A percentile compares a stretch with the other conserved stretches of the same genome.
These are phyloP conservation scores for Pomacea maculata DNA, from an alignment of 1,140 invertebrate species.

Conservation along the genomic window DNA sequence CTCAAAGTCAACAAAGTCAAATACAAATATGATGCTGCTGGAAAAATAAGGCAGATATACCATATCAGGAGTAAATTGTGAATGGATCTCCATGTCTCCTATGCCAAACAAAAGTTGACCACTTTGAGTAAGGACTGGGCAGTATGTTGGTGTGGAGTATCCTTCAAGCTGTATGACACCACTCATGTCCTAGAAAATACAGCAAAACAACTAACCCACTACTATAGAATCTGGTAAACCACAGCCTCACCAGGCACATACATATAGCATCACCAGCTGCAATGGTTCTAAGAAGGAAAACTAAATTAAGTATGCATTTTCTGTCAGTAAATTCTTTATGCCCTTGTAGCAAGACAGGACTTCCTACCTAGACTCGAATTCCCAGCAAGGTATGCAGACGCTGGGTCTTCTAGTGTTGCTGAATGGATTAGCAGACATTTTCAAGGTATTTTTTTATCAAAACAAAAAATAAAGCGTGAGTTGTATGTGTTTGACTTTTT, in stretches of 20 bases:
- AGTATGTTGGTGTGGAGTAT: conserved; percentile 77
- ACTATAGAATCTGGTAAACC: not conserved
- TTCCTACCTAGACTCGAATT: too few relatives aligned
- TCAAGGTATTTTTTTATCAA: too few relatives aligned
- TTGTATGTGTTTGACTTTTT: too few relatives aligned
- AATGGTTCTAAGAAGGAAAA: not conserved
- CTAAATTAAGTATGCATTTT: not conserved
- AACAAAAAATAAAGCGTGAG: too few relatives aligned
- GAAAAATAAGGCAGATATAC: conserved; percentile 52
- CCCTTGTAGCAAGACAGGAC: too few relatives aligned
- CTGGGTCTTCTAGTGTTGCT: too few relatives aligned
- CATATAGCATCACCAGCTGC: not conserved
- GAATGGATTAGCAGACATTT: too few relatives aligned
- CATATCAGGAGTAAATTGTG: conserved; percentile 73
- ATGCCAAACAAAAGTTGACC: conserved; percentile 83
- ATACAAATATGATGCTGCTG: not conserved
- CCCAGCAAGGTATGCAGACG: too few relatives aligned
- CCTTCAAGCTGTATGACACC: conserved; percentile 63
- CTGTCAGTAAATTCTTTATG: too few relatives aligned
- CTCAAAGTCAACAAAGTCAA: not conserved
- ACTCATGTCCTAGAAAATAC: conserved; percentile 57
- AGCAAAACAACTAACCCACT: not conserved
- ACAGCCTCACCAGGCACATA: not conserved
- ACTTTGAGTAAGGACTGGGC: conserved; percentile 74
- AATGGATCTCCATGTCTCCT: conserved; percentile 85